Percentiles rank a stretch among this genome's conserved stretches.
Conservation (phyloP, 2,113 vertebrate genomes). For the Camelus bactrianus region DNA sequence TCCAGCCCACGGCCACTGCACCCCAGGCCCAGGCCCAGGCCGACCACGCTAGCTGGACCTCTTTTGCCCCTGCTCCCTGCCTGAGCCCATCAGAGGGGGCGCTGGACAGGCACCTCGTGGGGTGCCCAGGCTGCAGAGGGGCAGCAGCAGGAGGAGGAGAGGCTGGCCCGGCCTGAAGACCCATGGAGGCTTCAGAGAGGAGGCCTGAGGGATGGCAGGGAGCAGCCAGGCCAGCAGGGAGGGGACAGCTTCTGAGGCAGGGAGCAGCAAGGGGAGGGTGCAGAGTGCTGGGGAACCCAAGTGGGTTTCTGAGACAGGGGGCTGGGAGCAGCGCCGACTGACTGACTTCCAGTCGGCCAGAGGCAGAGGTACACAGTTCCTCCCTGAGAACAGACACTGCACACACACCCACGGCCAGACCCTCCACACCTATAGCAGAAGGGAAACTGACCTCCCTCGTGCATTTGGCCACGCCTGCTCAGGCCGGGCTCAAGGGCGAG, state of each 20-base stretch:
- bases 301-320: neutral
- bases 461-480: neutral
- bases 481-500: neutral
- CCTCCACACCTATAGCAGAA: neutral
- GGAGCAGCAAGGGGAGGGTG: neutral
- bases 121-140: neutral
- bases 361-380: neutral
- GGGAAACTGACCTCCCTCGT: neutral
- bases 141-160: neutral
- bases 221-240: neutral
- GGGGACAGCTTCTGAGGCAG: neutral
- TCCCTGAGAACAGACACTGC: neutral
- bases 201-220: neutral
- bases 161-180: neutral
- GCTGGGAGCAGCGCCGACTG: too few relatives aligned
- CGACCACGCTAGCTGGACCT: neutral
- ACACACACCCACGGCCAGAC: neutral
- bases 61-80: neutral
- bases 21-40: neutral
- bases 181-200: neutral
- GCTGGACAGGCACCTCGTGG: neutral
- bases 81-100: neutral
- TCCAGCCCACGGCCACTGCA: neutral
- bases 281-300: accelerated
- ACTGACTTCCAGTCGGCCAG: neutral